Evolutionary conservation across 2,888 invertebrate species (phyloP), one percentile per base, ranked within the genome.

Genomic region (Gonocerus acuteangulatus): DNA sequence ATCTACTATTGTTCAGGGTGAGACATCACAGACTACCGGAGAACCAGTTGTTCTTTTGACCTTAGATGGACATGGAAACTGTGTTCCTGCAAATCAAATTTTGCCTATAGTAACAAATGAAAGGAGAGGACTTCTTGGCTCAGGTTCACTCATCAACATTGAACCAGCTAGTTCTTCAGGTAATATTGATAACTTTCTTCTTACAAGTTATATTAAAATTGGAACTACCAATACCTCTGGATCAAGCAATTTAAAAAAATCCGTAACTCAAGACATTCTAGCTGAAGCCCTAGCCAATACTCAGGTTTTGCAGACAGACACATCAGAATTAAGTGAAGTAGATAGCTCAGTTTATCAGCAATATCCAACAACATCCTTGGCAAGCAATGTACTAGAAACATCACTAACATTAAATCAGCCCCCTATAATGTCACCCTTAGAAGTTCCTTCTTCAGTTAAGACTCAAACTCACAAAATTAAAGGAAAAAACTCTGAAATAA

Each of bases 381-480:
- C 66, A 9, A 64, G 67, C 39, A 65, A 60, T 16, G 86, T 87
- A 0, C 80, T 84, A 2, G 89, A 88, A 73, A 89, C 89, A 0
- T 88, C 86, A 67, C 78, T 86, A 2, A 81, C 84, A 11, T 76
- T 88, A 15, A 81, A 87, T 71, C 87, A 85, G 73, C 86, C 89
- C 0, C 86, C 89, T 0, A 89, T 89, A 57, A 89, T 89, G 89
- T 86, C 89, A 1, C 85, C 89, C 0, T 74, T 86, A 22, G 89
- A 89, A 73, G 80, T 85, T 21, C 87, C 87, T 3, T 67, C 69
- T 9, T 56, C 23, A 2, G 44, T 45, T 32, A 13, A 22, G 13
- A 34, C 54, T 7, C 42, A 23, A 44, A 51, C 22, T 42, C 21
- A n/a, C 11, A 51, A 27, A 34, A 34, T 51, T 15, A 1, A 13